Conservation (phyloP, 2,113 vertebrate genomes). For the Gopherus evgoodei region DNA sequence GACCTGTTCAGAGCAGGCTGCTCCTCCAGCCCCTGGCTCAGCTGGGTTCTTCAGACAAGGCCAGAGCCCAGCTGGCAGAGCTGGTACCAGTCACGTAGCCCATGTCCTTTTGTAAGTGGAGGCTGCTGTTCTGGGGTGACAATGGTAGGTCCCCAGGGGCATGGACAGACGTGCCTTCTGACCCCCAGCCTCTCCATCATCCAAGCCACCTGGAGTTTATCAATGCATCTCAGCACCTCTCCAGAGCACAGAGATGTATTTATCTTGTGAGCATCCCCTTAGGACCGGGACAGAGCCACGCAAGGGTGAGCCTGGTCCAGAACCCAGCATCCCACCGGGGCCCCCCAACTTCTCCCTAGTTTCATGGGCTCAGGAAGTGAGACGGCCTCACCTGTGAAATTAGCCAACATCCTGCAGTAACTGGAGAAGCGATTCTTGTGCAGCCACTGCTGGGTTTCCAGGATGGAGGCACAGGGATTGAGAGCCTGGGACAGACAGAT, state of each 20-base stretch:
- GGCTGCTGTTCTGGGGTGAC: neutral
- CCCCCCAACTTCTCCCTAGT: neutral
- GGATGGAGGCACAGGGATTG: constrained; percentile 60
- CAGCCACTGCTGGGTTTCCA: constrained; percentile 74
- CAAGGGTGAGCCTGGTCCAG: neutral
- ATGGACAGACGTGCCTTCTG: neutral
- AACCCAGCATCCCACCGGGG: neutral
- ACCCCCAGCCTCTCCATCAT: neutral
- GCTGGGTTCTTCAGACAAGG: neutral
- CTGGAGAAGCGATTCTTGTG: constrained; percentile 54
- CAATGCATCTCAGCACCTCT: neutral
- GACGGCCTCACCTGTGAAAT: constrained; percentile 59
- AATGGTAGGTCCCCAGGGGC: neutral
- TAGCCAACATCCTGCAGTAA: constrained; percentile 55
- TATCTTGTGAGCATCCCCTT: neutral
- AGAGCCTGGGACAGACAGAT: constrained; percentile 34
- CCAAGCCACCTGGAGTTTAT: neutral
- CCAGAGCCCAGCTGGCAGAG: too few relatives aligned
- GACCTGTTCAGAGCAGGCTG: neutral
- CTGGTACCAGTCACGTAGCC: neutral
- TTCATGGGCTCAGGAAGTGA: neutral
- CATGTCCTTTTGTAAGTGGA: neutral
- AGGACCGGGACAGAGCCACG: neutral
- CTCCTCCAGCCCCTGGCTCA: neutral
- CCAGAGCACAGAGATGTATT: neutral